Evolutionary conservation across 2,797 vertebrate species (phyloP), one percentile per base, ranked within the genome.

Genomic region (Paratrypauchen microcephalus): DNA sequence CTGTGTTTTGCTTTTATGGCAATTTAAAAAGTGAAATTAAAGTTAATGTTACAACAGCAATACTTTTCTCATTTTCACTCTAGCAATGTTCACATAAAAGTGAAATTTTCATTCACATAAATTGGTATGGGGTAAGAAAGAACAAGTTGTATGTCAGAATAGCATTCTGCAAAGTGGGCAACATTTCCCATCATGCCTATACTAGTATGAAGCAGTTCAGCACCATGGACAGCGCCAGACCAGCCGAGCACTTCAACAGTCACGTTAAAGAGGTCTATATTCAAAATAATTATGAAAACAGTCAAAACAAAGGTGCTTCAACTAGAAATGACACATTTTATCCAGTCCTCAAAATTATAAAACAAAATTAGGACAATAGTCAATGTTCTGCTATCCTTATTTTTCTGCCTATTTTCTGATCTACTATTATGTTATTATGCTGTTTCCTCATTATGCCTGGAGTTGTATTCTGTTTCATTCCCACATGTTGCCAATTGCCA

Each of bases 211-310:
- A 69, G 74, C 50, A 71, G 64, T 71, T 78, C 87, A 90, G 86
- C 80, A 87, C 79, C 85, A 69, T 0, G 32, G 87, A 88, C 75
- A 86, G 77, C 63, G 59, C 24, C 72, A 57, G 61, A 26, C 63
- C 65, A 11, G 12, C 23, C 0, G 7, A 52, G 19, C 50, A 52
- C n/a, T 21, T 18, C 16, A 50, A 36, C 32, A 9, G 32, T 52
- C 6, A 52, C 48, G n/a, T 6, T n/a, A 19, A 6, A 52, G 1
- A 52, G 48, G 16, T 50, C 39, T 41, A 2, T 12, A 41, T 41
- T 9, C 5, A 32, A 36, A 36, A 36, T 36, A 0, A 36, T 45
- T 45, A 41, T 41, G 39, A 41, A 41, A 41, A 41, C 3, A 13
- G 39, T 13, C 12, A 41, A 41, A 41, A 0, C 13, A 12, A 41